A percentile compares a stretch with the other conserved stretches of the same genome.
These are phyloP conservation scores for Tetropium fuscum DNA, from an alignment of 2,888 invertebrate genomes.

Conservation along the genomic window DNA sequence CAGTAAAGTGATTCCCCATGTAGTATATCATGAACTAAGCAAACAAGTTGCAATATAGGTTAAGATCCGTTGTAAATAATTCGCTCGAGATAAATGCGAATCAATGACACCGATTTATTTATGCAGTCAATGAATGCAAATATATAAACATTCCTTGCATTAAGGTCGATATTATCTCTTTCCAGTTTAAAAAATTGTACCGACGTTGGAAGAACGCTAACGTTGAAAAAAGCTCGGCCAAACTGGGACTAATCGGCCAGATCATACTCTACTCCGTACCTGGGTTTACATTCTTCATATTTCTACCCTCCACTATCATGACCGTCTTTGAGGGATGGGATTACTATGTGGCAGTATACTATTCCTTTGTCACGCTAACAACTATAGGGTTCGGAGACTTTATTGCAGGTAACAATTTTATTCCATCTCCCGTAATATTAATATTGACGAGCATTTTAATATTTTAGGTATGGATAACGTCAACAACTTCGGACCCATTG, in stretches of 20 bases:
- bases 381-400: constrained; percentile 95
- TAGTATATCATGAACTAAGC: no score
- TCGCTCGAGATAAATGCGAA: constrained; percentile 23
- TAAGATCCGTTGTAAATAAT: constrained; percentile 8
- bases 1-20: no score
- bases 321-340: constrained; percentile 89
- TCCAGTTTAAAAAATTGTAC: constrained; percentile 81
- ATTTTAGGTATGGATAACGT: constrained; percentile 56
- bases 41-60: no score
- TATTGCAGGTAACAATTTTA: constrained; percentile 89
- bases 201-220: constrained; percentile 82
- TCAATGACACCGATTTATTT: constrained; percentile 32
- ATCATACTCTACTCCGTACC: constrained; percentile 89
- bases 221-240: constrained; percentile 75
- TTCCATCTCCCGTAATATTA: no score
- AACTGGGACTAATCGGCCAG: constrained; percentile 81
- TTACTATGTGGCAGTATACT: constrained; percentile 87
- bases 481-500: constrained; percentile 71
- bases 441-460: constrained; percentile 1
- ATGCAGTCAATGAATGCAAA: constrained; percentile 28
- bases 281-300: constrained; percentile 87
- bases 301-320: constrained; percentile 87
- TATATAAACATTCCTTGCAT: constrained; percentile 20
- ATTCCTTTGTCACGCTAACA: constrained; percentile 87
- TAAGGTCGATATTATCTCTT: constrained; percentile 48